A percentile compares a stretch with the other conserved stretches of the same genome.
Conservation (phyloP, 2,888 invertebrate genomes). For the Phengaris alcon region DNA sequence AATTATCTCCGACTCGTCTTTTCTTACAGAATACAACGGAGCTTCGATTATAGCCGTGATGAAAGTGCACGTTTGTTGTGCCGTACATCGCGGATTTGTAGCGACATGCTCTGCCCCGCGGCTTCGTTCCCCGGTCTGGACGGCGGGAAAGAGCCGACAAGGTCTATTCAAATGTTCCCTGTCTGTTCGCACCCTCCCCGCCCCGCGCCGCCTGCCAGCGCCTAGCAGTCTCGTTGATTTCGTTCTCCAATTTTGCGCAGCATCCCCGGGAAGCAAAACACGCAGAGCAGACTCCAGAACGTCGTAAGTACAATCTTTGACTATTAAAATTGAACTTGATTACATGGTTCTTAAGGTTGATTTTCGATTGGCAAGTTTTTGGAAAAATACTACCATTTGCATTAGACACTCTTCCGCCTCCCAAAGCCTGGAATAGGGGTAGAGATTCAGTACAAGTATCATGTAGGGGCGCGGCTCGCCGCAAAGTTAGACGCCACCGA, state of each 20-base stretch:
- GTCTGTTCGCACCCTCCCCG: slow-evolving; percentile 68
- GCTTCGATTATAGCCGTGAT: slow-evolving; percentile 64
- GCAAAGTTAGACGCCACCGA: slow-evolving; percentile 78
- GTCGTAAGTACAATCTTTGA: slow-evolving; percentile 46
- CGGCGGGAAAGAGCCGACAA: slow-evolving; percentile 65
- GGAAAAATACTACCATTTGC: slow-evolving; percentile 48
- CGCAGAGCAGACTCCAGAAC: slow-evolving; percentile 72
- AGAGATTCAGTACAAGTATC: slow-evolving; percentile 79
- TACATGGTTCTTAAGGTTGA: slow-evolving; percentile 36
- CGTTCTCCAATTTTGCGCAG: slow-evolving; percentile 80
- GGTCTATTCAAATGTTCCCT: slow-evolving; percentile 76
- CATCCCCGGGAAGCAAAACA: slow-evolving; percentile 78
- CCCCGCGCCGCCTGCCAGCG: slow-evolving; percentile 67
- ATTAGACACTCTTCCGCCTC: slow-evolving; percentile 51
- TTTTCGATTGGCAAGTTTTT: slow-evolving; percentile 35
- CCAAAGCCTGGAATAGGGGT: slow-evolving; percentile 76
- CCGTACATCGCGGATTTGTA: slow-evolving; percentile 72
- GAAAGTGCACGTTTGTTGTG: slow-evolving; percentile 71
- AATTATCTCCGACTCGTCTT: slow-evolving; percentile 69
- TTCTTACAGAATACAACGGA: slow-evolving; percentile 47
- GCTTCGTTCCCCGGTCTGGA: slow-evolving; percentile 47
- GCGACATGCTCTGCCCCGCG: slow-evolving; percentile 56
- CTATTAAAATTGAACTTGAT: slow-evolving; percentile 44
- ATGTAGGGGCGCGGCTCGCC: slow-evolving; percentile 79
- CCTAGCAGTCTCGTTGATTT: slow-evolving; percentile 80